Percentiles rank a stretch among this genome's conserved stretches.
These are phyloP conservation scores for Spisula solida DNA, from an alignment of 2,888 invertebrate species.

Conservation along the genomic window DNA sequence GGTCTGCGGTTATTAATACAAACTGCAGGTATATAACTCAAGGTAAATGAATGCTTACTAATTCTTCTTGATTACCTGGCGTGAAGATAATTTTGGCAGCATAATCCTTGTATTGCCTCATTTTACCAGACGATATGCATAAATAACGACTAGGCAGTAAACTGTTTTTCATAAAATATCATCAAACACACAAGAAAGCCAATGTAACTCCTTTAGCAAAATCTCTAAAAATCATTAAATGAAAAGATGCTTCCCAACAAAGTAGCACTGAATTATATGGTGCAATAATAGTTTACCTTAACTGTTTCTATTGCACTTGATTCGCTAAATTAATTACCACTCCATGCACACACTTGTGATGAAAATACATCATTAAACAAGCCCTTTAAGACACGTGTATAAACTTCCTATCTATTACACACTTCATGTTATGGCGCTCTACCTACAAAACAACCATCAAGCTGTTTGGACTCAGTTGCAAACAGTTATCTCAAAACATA, in stretches of 20 bases:
- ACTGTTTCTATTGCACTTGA: neutral
- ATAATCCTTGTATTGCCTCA: neutral
- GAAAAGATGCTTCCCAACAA: neutral
- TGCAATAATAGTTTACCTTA: neutral
- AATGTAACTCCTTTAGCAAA: neutral
- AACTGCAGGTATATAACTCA: neutral
- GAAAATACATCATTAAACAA: neutral
- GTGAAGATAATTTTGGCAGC: slow-evolving; percentile 20
- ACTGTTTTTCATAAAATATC: neutral
- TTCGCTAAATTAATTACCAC: slow-evolving; percentile 5
- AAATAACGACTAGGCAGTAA: neutral
- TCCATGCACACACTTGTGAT: neutral
- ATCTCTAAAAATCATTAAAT: neutral
- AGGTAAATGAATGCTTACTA: neutral
- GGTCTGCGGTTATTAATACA: neutral
- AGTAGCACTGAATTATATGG: neutral
- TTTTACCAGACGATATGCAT: neutral
- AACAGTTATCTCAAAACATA: neutral
- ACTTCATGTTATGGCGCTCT: neutral
- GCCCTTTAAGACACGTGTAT: neutral
- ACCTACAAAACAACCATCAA: neutral
- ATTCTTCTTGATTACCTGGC: slow-evolving; percentile 10
- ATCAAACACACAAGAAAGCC: slow-evolving; percentile 2
- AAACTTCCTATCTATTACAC: slow-evolving; percentile 7
- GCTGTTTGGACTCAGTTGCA: neutral